Base-by-base conservation (phyloP, 2,888 invertebrate genomes). In the Halictus quadricinctus region DNA sequence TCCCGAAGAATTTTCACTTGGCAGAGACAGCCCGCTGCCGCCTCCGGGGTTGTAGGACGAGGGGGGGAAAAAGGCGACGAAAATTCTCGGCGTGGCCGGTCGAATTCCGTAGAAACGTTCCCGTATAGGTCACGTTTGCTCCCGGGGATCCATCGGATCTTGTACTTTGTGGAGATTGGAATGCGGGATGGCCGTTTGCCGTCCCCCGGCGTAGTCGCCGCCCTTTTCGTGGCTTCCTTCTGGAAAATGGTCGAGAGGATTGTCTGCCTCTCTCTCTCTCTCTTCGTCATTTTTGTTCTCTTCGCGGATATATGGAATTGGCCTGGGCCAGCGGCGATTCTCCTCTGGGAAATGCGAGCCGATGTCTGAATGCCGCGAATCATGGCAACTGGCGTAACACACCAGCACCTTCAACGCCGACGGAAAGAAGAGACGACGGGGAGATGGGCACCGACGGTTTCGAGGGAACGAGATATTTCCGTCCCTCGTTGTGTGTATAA, bases 331-430 rank as follows among this genome's bases (percentile, higher is more conserved):
- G 81, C 74, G 66, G 66, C 10, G 66, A 18, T 36, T 76, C 76
- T 87, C 85, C 90, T 90, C 64, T 81, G 92, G 92, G 91, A 92
- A 91, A 92, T 91, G 90, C 85, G 86, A 87, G 89, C 88, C 89
- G 87, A 90, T 87, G 90, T 86, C 84, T 86, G 87, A 79, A 29
- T 25, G 36, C n/a, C 48, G 78, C 76, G 76, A 66, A 76, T 58
- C 76, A n/a, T 73, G 72, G 69, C 50, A 58, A 84, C 78, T 48
- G 66, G n/a, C 25, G 29, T 15, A 64, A 64, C 64, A 64, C 64
- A 15, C 29, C 64, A 29, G 29, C 54, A 64, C 7, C 15, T 64
- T 15, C 64, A 7, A 29, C 29, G 64, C 64, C 64, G 64, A 15
- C 72, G 54, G 81, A 60, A 43, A 74, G 54, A 72, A 75, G 25